A percentile compares a stretch with the other conserved stretches of the same genome.
Evolutionary conservation across 2,113 vertebrate genomes (phyloP).

Genomic region (Microtus pennsylvanicus): DNA sequence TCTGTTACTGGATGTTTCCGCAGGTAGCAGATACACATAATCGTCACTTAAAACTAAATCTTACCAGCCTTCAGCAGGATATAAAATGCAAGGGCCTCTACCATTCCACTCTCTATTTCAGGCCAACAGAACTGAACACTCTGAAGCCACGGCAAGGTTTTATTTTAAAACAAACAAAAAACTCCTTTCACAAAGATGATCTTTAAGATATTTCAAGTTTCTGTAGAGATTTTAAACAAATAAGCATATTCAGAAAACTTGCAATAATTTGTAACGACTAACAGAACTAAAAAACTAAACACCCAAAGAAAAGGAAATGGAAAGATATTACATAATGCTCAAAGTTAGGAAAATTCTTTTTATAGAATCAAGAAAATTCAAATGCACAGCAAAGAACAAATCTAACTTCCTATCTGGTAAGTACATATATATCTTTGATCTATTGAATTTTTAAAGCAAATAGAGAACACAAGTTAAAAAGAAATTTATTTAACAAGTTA

Average conservation of each 20-base stretch:
- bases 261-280: slow-evolving; percentile 88
- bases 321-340: slow-evolving; percentile 69
- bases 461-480: slow-evolving; percentile 70
- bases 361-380: slow-evolving; percentile 72
- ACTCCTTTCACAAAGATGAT: slow-evolving; percentile 89
- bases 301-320: slow-evolving; percentile 76
- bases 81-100: slow-evolving; percentile 86
- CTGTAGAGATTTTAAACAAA: slow-evolving; percentile 88
- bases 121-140: slow-evolving; percentile 87
- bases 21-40: slow-evolving; percentile 85
- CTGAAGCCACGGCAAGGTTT: slow-evolving; percentile 92
- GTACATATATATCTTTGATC: slow-evolving; percentile 55
- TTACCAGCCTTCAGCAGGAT: slow-evolving; percentile 86
- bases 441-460: slow-evolving; percentile 65
- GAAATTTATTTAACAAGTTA: slow-evolving; percentile 65
- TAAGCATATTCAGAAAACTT: slow-evolving; percentile 83
- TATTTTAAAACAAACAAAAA: no score
- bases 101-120: slow-evolving; percentile 93
- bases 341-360: slow-evolving; percentile 75
- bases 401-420: slow-evolving; percentile 65
- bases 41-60: slow-evolving; percentile 82
- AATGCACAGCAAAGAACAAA: slow-evolving; percentile 68
- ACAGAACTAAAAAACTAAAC: slow-evolving; percentile 82
- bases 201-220: slow-evolving; percentile 93
- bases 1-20: slow-evolving; percentile 81